Evolutionary conservation across 2,797 vertebrate species (phyloP), one percentile per base, ranked within the genome.

Genomic region (Notamacropus eugenii): DNA sequence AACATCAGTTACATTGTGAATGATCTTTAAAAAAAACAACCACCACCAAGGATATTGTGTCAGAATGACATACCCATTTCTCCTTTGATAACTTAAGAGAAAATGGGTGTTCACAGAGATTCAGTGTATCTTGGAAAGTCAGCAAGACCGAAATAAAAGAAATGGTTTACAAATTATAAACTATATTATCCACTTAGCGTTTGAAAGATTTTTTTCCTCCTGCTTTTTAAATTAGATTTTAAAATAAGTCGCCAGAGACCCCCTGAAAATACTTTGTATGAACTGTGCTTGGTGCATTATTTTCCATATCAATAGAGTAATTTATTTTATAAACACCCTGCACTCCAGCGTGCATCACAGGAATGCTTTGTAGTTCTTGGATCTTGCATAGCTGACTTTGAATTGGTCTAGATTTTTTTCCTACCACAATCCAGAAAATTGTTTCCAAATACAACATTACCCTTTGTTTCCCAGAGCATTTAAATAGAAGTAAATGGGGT

Each of bases 151-250:
- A 98, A 97, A 97, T 97, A 97, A 98, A 97, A 90, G 94, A 97
- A 97, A 96, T 92, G 93, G 95, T 96, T 98, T 97, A 96, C 95
- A 97, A 97, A 96, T 98, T 98, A 97, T 97, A 97, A 98, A 98
- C 95, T 95, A 54, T 96, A 97, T 96, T 97, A 96, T 95, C 94
- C 87, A 93, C 96, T 95, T 96, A 96, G 97, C 97, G 93, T 74
- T 91, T 93, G 95, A 95, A 95, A n/a, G 91, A 56, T 96, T 93
- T 97, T 97, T 98, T 97, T 93, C 96, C 97, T 96, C 90, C 92
- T 92, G 97, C n/a, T 0, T 96, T 94, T 92, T 96, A 97, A 97
- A 97, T 97, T 95, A 97, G 87, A 92, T 95, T 96, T 95, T 96
- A 96, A 98, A 97, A 97, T 95, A 98, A 95, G 82, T 95, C 97